phyloP scores from a whole-genome alignment of 2,797 vertebrate species.

The Menidia menidia region DNA sequence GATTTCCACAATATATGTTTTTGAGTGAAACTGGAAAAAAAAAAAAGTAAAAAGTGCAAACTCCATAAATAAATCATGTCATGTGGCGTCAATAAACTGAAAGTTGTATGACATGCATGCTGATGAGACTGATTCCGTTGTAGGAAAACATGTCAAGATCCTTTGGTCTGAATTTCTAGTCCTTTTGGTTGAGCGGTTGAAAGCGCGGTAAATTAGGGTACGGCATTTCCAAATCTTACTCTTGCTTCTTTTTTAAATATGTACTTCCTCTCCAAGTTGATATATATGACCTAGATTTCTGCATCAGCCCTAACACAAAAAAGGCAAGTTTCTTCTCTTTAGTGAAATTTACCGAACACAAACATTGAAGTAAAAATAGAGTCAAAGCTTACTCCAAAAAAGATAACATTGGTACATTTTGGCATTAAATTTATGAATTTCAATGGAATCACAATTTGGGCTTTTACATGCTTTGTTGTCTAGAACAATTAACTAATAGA shows the following conservation, averaged over 20 bases:
- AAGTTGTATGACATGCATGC: neutral
- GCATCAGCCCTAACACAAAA: neutral
- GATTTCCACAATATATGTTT: no score
- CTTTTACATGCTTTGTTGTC: no score
- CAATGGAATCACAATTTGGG: no score
- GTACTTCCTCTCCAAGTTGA: neutral
- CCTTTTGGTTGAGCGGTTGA: neutral
- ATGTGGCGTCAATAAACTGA: neutral
- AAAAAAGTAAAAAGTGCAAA: neutral
- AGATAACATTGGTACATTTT: no score
- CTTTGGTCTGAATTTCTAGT: neutral
- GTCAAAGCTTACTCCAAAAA: neutral
- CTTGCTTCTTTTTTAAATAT: neutral
- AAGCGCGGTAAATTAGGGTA: neutral
- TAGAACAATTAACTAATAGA: no score
- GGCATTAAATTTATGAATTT: no score
- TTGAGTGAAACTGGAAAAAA: neutral
- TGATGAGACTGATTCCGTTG: neutral
- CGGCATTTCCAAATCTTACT: neutral
- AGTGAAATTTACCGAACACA: neutral
- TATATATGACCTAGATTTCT: slow-evolving; percentile 6
- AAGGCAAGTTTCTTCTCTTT: neutral
- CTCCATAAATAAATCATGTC: slow-evolving; percentile 25
- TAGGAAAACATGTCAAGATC: neutral
- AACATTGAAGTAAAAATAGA: neutral